Evolutionary conservation across 2,888 invertebrate species (phyloP).

Genomic region (Mesorhabditis spiculigera): DNA sequence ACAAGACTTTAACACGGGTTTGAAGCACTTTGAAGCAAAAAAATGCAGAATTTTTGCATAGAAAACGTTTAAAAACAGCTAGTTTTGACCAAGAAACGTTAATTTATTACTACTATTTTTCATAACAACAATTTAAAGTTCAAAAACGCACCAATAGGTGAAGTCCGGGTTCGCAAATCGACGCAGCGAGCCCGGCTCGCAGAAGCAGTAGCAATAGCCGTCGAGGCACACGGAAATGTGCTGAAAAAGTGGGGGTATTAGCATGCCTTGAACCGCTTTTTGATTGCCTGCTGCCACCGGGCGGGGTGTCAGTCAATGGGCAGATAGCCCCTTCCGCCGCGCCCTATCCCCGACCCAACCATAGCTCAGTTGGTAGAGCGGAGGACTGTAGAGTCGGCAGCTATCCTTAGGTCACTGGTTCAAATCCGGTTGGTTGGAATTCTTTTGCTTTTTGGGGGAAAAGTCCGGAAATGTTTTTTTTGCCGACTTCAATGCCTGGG

Average conservation of each 20-base stretch:
- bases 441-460: neutral
- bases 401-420: conserved; percentile 44
- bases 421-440: conserved; percentile 28
- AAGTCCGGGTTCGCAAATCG: neutral
- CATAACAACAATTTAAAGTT: neutral
- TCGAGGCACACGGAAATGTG: neutral
- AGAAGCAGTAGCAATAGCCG: neutral
- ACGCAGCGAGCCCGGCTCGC: neutral
- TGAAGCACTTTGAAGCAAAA: too few relatives aligned
- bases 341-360: conserved; percentile 1
- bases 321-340: too few relatives aligned
- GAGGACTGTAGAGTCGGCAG: conserved; percentile 29
- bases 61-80: too few relatives aligned
- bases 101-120: neutral
- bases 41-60: too few relatives aligned
- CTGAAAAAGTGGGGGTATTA: neutral
- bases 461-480: too few relatives aligned
- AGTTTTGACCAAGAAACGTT: neutral
- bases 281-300: too few relatives aligned
- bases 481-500: too few relatives aligned
- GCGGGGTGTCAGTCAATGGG: too few relatives aligned
- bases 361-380: conserved; percentile 34
- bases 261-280: too few relatives aligned
- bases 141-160: neutral
- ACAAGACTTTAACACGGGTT: too few relatives aligned